Percentiles rank a stretch among this genome's conserved stretches.
Evolutionary conservation across 2,797 vertebrate genomes (phyloP).

Genomic region (Knipowitschia caucasica): DNA sequence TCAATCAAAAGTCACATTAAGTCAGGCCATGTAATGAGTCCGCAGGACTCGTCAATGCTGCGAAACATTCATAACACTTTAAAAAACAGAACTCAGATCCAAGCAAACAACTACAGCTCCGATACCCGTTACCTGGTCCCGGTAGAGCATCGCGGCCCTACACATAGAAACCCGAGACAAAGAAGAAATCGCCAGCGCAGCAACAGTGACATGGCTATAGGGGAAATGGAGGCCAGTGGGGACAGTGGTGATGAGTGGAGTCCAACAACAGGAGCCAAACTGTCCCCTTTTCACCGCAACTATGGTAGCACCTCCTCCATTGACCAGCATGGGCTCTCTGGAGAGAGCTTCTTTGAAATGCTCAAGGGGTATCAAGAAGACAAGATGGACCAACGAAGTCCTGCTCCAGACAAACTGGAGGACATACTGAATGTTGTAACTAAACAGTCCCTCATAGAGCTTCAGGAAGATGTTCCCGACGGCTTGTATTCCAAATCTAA

Average conservation of each 20-base stretch:
- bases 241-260: conserved; percentile 93
- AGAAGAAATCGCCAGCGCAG: conserved; percentile 90
- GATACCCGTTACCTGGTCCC: conserved; percentile 85
- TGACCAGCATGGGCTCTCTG: conserved; percentile 88
- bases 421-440: conserved; percentile 83
- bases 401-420: conserved; percentile 83
- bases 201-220: conserved; percentile 95
- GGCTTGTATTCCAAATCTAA: conserved; percentile 79
- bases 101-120: conserved; percentile 69
- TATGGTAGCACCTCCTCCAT: conserved; percentile 98
- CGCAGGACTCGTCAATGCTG: conserved; percentile 90
- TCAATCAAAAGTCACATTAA: conserved; percentile 84
- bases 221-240: conserved; percentile 91
- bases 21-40: conserved; percentile 82
- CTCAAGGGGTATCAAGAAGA: conserved; percentile 89
- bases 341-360: conserved; percentile 92
- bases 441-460: conserved; percentile 80
- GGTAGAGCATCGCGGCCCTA: conserved; percentile 82
- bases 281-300: conserved; percentile 89
- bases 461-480: conserved; percentile 81
- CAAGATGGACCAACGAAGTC: conserved; percentile 83
- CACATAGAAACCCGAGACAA: conserved; percentile 81
- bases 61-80: conserved; percentile 93
- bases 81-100: conserved; percentile 82
- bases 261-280: conserved; percentile 80